Base-by-base conservation (phyloP, 2,797 vertebrate genomes). In the Erpetoichthys calabaricus region DNA sequence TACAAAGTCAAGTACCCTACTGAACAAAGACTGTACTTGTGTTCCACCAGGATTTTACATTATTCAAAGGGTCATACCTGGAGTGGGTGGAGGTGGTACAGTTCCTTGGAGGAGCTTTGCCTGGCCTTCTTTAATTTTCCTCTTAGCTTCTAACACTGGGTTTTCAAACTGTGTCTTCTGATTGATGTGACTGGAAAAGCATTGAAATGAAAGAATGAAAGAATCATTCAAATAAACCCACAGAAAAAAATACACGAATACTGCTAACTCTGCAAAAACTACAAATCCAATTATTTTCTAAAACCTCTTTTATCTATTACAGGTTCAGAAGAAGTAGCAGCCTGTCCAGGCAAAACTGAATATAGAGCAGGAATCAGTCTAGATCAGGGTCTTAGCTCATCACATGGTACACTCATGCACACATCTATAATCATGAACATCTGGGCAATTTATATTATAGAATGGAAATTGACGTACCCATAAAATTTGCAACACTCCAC, bases 111-210 rank as follows among this genome's bases (percentile, higher is more conserved):
- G 67, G 8, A 67, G 70, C 1, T 45, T 68, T 3, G 58, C 60
- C 3, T 79, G 68, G 1, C 55, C 45, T 57, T 85, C 84, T 10
- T 70, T 79, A 54, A 80, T 10, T 59, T 87, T 97, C 42, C 85
- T 88, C 81, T 93, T 98, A 45, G 94, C 93, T 78, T 97, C 94
- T 76, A 89, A 69, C 6, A 98, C 94, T 6, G 95, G 95, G 69
- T 99, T 99, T 83, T 99, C 94, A 85, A 99, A 99, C 73, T 98
- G 95, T 44, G 95, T 99, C 86, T 95, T 98, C 88, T 98, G 94
- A 78, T 95, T 98, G 70, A 98, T 94, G 61, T 99, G 95, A 72
- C 95, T 99, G 75, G 42, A 7, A 60, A 10, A 71, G 56, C 25
- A 64, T 41, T 70, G 65, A 54, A 58, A 62, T 0, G 73, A 42